Evolutionary conservation across 2,113 vertebrate species (phyloP).

Genomic region (Ascaphus truei): DNA sequence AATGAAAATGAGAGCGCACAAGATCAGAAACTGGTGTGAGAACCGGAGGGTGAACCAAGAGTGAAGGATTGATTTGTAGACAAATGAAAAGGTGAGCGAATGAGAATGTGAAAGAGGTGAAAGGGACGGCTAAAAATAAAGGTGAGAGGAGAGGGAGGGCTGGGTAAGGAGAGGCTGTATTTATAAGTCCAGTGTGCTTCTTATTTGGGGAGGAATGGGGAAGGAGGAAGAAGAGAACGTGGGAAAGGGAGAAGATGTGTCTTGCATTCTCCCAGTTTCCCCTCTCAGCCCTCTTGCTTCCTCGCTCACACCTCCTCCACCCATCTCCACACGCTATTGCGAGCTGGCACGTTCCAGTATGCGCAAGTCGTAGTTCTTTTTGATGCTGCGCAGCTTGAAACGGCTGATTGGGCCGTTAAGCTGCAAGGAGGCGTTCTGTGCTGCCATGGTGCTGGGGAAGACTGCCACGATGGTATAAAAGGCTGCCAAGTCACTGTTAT

Average conservation of each 20-base stretch:
- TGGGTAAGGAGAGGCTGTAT: conserved; percentile 25
- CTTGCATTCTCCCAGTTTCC: neutral
- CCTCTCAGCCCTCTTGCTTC: conserved; percentile 2
- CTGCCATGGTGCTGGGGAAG: conserved; percentile 92
- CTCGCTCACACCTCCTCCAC: conserved; percentile 26
- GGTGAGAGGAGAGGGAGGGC: conserved; percentile 12
- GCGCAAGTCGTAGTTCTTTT: conserved; percentile 95
- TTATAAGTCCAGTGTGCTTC: conserved; percentile 36
- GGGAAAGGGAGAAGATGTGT: neutral
- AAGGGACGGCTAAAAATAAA: neutral
- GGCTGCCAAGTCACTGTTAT: conserved; percentile 79
- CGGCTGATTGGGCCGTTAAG: conserved; percentile 93
- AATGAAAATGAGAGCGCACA: neutral
- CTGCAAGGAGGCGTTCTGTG: conserved; percentile 95
- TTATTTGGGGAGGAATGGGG: neutral
- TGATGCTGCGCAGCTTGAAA: conserved; percentile 95
- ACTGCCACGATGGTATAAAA: conserved; percentile 97
- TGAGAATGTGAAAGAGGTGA: neutral
- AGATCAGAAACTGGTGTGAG: neutral
- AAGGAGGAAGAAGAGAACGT: conserved; percentile 1
- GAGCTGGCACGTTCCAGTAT: conserved; percentile 92
- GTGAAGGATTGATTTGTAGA: neutral
- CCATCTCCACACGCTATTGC: conserved; percentile 63
- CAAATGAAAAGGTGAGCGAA: neutral
- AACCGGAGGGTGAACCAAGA: neutral